phyloP scores from a whole-genome alignment of 2,888 invertebrate species.

The Cephus pygmeus region DNA sequence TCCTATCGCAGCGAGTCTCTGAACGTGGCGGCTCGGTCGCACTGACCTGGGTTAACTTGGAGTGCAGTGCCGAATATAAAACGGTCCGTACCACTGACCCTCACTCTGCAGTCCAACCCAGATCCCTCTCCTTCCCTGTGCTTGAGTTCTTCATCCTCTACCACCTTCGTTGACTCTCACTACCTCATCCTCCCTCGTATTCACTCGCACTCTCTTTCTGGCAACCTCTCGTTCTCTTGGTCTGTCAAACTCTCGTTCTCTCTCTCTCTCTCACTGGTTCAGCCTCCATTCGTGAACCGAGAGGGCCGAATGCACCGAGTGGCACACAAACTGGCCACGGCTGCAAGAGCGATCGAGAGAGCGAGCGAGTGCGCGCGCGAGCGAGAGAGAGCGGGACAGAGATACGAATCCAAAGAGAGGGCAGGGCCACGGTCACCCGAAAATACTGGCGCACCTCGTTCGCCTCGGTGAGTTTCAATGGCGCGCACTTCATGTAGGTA shows the following conservation, averaged over 20 bases:
- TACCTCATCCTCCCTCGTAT: not conserved
- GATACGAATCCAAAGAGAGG: constrained; percentile 43
- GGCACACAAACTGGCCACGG: constrained; percentile 8
- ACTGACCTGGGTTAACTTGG: constrained; percentile 63
- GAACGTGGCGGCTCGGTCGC: constrained; percentile 30
- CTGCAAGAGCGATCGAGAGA: not conserved
- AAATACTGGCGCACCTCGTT: constrained; percentile 51
- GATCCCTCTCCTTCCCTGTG: not conserved
- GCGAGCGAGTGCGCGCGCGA: not conserved
- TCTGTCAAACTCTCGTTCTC: not conserved
- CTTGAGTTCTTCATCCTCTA: not conserved
- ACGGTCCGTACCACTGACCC: constrained; percentile 54
- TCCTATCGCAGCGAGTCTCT: not conserved
- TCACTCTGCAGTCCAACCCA: constrained; percentile 28
- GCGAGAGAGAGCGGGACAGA: constrained; percentile 11
- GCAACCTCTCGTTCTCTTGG: not conserved
- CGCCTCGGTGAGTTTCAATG: constrained; percentile 49
- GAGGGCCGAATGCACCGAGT: constrained; percentile 39
- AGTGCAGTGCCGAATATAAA: constrained; percentile 61
- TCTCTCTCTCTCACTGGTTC: constrained; percentile 23
- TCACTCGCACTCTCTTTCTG: not conserved
- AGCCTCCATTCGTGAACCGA: not conserved
- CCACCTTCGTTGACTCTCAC: not conserved
- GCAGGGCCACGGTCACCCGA: constrained; percentile 63
- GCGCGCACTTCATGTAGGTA: constrained; percentile 31